Base-by-base conservation (phyloP, 2,797 vertebrate species). In the Tenualosa thibaudeaui region DNA sequence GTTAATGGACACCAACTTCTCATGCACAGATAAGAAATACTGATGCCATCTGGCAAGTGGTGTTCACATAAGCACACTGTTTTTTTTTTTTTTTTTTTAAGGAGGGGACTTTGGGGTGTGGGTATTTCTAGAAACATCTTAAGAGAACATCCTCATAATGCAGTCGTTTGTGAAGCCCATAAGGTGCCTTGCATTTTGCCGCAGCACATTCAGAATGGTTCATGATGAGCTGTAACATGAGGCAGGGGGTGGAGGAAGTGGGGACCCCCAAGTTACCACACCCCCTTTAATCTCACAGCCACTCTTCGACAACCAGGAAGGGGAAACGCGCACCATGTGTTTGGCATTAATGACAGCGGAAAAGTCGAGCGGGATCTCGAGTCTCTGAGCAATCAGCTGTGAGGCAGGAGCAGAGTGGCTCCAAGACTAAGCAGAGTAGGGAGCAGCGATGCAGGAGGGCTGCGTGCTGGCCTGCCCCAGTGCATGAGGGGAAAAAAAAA, bases 311-410 rank as follows among this genome's bases (percentile, higher is more conserved):
- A 53, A 81, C 78, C 56, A 84, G 81, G 65, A 87, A 86, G 85
- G 82, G 83, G 84, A 84, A 43, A 78, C 40, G 17, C 37, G 37
- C 71, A 15, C 93, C 93, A 94, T 91, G 89, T 95, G 95, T 93
- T 95, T 92, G 89, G 90, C 93, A 94, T 95, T 92, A 94, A 94
- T 95, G 88, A 81, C 84, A 89, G 93, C 37, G 71, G 71, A 78
- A 78, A 78, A 78, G 40, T 91, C 92, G 91, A 93, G 92, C 93
- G 89, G 91, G 92, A 94, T 94, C 94, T 95, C 93, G 89, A 91
- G 54, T 56, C 91, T 90, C 89, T 93, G 93, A 92, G 93, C 94
- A 96, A 95, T 94, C 93, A 95, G 94, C 92, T 91, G 92, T 91
- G 89, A 90, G 93, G 91, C 93, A 92, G 92, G 71, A 87, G 86